Evolutionary conservation across 2,797 vertebrate genomes (phyloP).

Genomic region (Emys orbicularis): DNA sequence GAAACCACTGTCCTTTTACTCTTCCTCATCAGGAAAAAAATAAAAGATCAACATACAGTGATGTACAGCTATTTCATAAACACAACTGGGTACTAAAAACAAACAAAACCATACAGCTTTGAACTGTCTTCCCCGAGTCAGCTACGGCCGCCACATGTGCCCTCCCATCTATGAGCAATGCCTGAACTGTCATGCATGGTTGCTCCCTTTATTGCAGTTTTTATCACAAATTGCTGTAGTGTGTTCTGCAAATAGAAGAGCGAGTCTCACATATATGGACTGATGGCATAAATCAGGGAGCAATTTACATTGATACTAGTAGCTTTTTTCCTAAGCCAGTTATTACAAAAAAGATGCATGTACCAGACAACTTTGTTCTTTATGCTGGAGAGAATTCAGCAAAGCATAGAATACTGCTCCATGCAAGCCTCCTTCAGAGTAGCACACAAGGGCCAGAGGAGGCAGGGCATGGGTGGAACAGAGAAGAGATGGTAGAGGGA

Average conservation of each 20-base stretch:
- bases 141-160: constrained; percentile 42
- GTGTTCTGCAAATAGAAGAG: constrained; percentile 41
- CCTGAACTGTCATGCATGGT: constrained; percentile 8
- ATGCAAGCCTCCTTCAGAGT: not conserved
- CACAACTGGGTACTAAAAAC: not conserved
- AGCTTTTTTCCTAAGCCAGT: constrained; percentile 17
- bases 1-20: not conserved
- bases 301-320: not conserved
- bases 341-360: not conserved
- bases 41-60: not conserved
- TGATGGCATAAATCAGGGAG: constrained; percentile 32
- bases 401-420: not conserved
- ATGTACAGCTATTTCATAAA: not conserved
- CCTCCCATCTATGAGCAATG: constrained; percentile 23
- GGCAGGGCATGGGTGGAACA: not conserved
- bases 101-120: constrained; percentile 21
- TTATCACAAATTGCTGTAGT: constrained; percentile 56
- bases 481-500: not conserved
- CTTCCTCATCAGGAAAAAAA: not conserved
- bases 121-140: constrained; percentile 38
- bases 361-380: not conserved
- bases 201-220: constrained; percentile 26
- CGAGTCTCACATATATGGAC: constrained; percentile 29
- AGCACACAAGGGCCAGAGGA: not conserved
- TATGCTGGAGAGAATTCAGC: not conserved